Evolutionary conservation across 2,797 vertebrate genomes (phyloP).

Genomic region (Hylomyscus alleni): DNA sequence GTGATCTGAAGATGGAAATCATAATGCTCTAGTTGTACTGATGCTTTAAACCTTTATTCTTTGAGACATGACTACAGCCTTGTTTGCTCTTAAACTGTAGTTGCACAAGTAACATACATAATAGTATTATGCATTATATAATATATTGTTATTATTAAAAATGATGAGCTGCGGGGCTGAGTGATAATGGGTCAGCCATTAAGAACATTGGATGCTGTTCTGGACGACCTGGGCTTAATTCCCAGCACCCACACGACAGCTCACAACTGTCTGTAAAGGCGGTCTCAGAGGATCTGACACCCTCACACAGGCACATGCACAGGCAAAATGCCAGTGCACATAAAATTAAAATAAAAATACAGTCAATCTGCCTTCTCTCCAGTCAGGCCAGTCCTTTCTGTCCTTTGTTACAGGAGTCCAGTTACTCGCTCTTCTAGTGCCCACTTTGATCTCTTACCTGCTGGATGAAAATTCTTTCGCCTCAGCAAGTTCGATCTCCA

Average conservation of each 20-base stretch:
- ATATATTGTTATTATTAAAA: neutral
- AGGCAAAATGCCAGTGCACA: neutral
- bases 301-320: too few species aligned
- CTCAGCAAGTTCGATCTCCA: constrained; percentile 93
- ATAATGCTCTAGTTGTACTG: neutral
- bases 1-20: neutral
- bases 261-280: neutral
- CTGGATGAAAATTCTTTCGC: constrained; percentile 95
- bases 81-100: constrained; percentile 1
- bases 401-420: constrained; percentile 92
- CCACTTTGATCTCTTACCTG: constrained; percentile 97
- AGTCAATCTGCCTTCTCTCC: neutral
- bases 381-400: neutral
- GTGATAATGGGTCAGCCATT: neutral
- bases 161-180: neutral
- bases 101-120: neutral
- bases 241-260: neutral
- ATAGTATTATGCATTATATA: neutral
- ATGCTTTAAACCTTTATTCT: constrained; percentile 8
- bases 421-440: constrained; percentile 96
- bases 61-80: neutral
- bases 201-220: neutral
- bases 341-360: neutral
- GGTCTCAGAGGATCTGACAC: too few species aligned
- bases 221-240: neutral